A percentile compares a stretch with the other conserved stretches of the same genome.
These are phyloP conservation scores for Phalanger gymnotis DNA, from an alignment of 2,797 vertebrate genomes.

Conservation along the genomic window DNA sequence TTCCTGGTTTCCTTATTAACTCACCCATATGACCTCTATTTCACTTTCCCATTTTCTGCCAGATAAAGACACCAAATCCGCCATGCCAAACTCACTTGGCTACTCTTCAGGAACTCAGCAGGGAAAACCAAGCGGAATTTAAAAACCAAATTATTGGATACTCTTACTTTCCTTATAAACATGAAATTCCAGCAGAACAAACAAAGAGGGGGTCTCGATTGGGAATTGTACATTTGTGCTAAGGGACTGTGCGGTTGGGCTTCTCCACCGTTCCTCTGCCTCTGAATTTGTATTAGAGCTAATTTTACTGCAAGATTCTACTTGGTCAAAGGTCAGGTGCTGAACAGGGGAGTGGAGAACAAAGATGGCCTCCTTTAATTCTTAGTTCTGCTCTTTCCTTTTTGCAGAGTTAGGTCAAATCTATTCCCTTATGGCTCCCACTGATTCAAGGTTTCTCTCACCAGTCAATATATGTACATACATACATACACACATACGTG, in stretches of 20 bases:
- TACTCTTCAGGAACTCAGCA: not conserved
- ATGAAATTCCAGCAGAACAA: not conserved
- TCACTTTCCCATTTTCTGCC: not conserved
- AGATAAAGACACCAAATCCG: not conserved
- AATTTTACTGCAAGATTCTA: not conserved
- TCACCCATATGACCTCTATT: not conserved
- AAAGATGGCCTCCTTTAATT: not conserved
- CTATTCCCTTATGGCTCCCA: slow-evolving; percentile 19
- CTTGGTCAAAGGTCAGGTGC: not conserved
- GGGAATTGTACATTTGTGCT: slow-evolving; percentile 8
- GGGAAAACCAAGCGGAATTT: not conserved
- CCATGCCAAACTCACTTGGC: not conserved
- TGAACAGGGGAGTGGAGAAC: not conserved
- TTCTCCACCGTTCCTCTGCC: not conserved
- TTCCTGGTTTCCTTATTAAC: not conserved
- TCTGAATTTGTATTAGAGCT: not conserved
- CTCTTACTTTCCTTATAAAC: not conserved
- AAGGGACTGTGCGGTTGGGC: not conserved
- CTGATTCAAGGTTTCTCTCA: slow-evolving; percentile 7
- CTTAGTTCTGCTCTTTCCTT: not conserved
- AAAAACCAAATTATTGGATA: not conserved
- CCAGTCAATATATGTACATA: slow-evolving; percentile 28
- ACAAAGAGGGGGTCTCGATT: not conserved
- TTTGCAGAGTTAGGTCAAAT: not conserved
- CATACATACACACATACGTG: not conserved